phyloP scores from a whole-genome alignment of 1,140 invertebrate genomes.

The Homarus americanus region DNA sequence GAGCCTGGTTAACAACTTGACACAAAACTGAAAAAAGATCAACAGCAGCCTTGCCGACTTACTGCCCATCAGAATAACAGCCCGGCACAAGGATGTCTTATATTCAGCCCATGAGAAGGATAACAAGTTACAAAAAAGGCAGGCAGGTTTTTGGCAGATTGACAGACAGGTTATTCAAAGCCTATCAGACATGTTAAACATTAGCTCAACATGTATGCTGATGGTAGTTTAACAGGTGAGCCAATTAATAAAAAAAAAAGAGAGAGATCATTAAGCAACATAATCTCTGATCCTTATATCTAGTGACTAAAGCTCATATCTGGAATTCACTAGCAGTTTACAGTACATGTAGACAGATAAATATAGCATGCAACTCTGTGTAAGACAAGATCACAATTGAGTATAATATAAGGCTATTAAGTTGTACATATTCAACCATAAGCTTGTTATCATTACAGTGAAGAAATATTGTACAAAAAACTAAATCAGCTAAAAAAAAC shows the following conservation, averaged over 20 bases:
- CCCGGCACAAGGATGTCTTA: not conserved
- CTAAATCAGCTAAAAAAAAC: too few species aligned
- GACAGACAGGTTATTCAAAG: not conserved
- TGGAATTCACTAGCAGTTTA: constrained; percentile 37
- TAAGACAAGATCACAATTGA: not conserved
- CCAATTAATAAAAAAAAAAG: not conserved
- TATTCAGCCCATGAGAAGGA: not conserved
- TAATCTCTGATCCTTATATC: constrained; percentile 16
- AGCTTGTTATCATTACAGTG: not conserved
- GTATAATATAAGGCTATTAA: not conserved
- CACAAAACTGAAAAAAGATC: not conserved
- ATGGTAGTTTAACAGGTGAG: not conserved
- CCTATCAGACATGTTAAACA: not conserved
- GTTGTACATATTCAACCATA: not conserved
- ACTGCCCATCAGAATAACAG: not conserved
- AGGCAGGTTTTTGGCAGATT: not conserved
- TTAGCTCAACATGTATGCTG: not conserved
- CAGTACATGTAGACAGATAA: constrained; percentile 8
- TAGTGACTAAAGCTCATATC: constrained; percentile 51
- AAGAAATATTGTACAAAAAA: not conserved
- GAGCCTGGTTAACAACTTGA: not conserved
- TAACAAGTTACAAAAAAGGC: not conserved
- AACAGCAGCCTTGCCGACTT: not conserved
- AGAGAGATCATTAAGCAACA: not conserved
- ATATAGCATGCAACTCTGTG: constrained; percentile 15